Evolutionary conservation across 2,797 vertebrate species (phyloP).

Genomic region (Clarias platycephalus): DNA sequence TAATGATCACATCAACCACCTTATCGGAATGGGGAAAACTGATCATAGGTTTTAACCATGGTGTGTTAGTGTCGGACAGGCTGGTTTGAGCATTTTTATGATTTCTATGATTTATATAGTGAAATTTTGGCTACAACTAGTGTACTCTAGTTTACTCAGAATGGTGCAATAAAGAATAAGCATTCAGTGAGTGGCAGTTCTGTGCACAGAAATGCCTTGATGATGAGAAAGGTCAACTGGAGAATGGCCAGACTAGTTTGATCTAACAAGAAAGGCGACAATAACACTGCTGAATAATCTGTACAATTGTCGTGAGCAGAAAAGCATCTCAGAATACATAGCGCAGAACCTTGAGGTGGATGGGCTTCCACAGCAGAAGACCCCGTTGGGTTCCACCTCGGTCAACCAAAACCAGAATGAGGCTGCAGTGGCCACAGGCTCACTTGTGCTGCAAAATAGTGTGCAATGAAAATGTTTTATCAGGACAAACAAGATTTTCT

Average conservation of each 20-base stretch:
- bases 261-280: neutral
- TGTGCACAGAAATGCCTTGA: neutral
- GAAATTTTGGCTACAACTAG: too few relatives aligned
- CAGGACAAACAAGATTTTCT: too few relatives aligned
- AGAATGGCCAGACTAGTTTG: neutral
- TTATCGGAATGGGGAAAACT: neutral
- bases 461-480: too few relatives aligned
- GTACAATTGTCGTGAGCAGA: neutral
- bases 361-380: neutral
- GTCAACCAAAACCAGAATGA: neutral
- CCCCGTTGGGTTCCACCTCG: fast-evolving
- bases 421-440: neutral
- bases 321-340: neutral
- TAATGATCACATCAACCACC: neutral
- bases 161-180: neutral
- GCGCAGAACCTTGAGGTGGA: too few relatives aligned
- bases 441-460: too few relatives aligned
- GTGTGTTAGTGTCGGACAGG: neutral
- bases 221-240: neutral
- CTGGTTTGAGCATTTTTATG: neutral
- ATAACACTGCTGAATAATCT: neutral
- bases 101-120: neutral
- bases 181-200: neutral
- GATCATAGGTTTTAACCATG: neutral
- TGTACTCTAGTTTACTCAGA: neutral